Evolutionary conservation across 2,113 vertebrate species (phyloP), one percentile per base, ranked within the genome.

Genomic region (Xenopus borealis): DNA sequence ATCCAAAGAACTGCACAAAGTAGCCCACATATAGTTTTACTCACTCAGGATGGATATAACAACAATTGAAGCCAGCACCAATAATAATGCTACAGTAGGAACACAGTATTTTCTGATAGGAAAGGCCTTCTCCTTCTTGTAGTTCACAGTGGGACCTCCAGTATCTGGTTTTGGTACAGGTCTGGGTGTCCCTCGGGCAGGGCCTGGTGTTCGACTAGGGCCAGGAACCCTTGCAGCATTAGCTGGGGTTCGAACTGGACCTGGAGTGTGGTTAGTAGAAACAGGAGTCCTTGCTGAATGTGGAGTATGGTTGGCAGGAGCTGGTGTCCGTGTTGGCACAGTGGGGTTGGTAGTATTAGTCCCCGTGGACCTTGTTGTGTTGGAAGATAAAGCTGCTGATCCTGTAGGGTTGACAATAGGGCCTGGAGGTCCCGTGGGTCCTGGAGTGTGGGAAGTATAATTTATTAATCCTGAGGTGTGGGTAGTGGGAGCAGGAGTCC

Each of bases 21-120:
- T 40, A 40, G 8, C 5, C 33, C 1, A 6, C 5, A 18, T 20
- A 3, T 11, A 17, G n/a, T 5, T 58, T 44, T 18, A 83, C 71
- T 55, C 85, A 90, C 89, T 83, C 78, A 91, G 78, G 73, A 89
- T 33, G 12, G 78, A 82, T 0, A 80, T 0, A 0, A 70, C 40
- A 0, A 78, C 7, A 62, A 91, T 70, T 72, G 66, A 75, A 10
- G 72, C 63, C 1, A 90, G 62, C 72, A 72, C 70, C 78, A 92
- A 78, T 72, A 81, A 5, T 0, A 13, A 78, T 0, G 78, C 80
- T 2, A 89, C 79, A 62, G 90, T 2, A 0, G 86, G 84, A 68
- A 90, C n/a, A 64, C 87, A 86, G 0, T 88, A 46, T 6, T 71
- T 30, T 79, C 61, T 89, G 81, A 87, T 47, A 40, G 27, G 20